These are phyloP conservation scores for Indri indri DNA, from an alignment of 2,113 vertebrate genomes.

Conservation along the genomic window DNA sequence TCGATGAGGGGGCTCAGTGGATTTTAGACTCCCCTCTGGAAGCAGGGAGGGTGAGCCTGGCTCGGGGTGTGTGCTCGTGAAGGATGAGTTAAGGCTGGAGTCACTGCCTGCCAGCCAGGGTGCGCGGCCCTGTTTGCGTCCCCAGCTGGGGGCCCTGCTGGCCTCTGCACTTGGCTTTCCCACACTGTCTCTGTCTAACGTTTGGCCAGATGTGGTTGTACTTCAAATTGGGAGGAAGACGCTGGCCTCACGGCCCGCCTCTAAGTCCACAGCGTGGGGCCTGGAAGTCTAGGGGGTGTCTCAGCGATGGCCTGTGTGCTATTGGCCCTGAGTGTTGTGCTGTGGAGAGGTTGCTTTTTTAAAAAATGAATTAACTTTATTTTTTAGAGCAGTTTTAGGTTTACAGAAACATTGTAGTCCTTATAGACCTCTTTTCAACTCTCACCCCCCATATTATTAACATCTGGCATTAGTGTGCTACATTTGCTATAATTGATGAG, in stretches of 20 bases:
- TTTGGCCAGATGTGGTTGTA: not conserved
- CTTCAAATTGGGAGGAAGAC: not conserved
- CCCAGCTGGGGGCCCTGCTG: not conserved
- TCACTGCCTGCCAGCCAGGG: not conserved
- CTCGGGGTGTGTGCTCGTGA: not conserved
- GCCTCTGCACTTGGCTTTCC: not conserved
- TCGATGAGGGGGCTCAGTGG: not conserved
- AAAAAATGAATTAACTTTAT: not conserved
- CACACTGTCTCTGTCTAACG: not conserved
- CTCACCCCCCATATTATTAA: not conserved
- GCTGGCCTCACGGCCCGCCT: not conserved
- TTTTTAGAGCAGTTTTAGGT: not conserved
- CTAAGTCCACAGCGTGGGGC: no score
- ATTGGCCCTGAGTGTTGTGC: not conserved
- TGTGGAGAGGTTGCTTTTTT: not conserved
- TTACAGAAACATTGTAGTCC: not conserved
- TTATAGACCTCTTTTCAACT: no score
- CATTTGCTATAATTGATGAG: not conserved
- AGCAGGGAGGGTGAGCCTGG: not conserved
- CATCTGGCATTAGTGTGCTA: not conserved
- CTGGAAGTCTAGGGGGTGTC: not conserved
- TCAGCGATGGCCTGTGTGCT: not conserved
- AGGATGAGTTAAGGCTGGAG: not conserved
- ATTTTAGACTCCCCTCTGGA: not conserved
- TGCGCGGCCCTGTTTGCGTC: not conserved